phyloP scores from a whole-genome alignment of 1,140 invertebrate species.

The Apis florea region DNA sequence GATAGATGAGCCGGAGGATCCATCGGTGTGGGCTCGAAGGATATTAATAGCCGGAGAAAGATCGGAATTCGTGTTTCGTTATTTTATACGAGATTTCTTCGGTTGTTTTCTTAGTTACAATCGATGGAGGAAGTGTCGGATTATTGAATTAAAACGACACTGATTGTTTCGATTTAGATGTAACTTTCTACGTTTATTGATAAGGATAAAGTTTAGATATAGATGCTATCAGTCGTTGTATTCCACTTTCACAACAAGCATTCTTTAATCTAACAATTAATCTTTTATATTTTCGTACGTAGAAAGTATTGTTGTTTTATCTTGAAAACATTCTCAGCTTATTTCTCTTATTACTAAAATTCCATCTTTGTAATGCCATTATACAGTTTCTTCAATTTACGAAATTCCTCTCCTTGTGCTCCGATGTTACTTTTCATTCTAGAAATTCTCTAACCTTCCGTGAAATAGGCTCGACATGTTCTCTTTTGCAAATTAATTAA shows the following conservation, averaged over 20 bases:
- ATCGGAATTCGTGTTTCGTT: background rate
- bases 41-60: slow-evolving; percentile 14
- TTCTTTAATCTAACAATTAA: too few relatives aligned
- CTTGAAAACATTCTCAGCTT: too few relatives aligned
- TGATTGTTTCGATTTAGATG: background rate
- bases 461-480: too few relatives aligned
- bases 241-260: background rate
- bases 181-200: background rate
- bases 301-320: too few relatives aligned
- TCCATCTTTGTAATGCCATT: too few relatives aligned
- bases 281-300: too few relatives aligned
- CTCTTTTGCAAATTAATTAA: too few relatives aligned
- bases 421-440: background rate
- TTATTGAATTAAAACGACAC: background rate
- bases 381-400: too few relatives aligned
- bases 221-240: background rate
- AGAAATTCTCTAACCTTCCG: background rate
- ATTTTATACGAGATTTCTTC: background rate
- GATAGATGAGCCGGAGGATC: slow-evolving; percentile 21
- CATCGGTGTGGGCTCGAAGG: background rate
- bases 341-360: too few relatives aligned
- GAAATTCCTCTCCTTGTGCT: too few relatives aligned
- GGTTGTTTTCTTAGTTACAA: background rate
- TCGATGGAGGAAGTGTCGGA: background rate
- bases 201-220: background rate